Base-by-base conservation (phyloP, 2,113 vertebrate species). In the Poeciliopsis prolifica region DNA sequence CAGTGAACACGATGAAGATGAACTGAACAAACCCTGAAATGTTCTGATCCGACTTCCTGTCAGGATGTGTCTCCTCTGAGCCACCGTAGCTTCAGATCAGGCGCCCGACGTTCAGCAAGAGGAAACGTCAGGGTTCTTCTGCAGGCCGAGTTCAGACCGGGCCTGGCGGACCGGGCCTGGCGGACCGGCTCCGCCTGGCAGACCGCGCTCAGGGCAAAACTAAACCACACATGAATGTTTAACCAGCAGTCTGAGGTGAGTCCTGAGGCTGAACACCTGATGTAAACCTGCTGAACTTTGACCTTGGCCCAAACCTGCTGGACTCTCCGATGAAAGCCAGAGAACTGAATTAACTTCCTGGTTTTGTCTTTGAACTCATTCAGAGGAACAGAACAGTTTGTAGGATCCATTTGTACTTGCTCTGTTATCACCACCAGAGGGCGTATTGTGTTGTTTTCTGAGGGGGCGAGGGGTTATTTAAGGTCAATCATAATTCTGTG, bases 221-320 rank as follows among this genome's bases (percentile, higher is more conserved):
- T 88, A 81, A 88, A 88, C 65, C 22, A 22, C 13, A 17, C 74
- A 84, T 87, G 48, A 82, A 86, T 82, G 5, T 76, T 84, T 87
- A 80, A 87, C 79, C 4, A 29, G 26, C 0, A 40, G 81, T 85
- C 81, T 29, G 29, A 29, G 29, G 29, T 29, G 29, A 29, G 29
- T 29, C 29, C 29, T n/a, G 76, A 74, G 85, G 87, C 77, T 0
- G 10, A 37, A 37, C 10, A 35, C 35, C 10, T 37, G 35, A 37
- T 37, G 35, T 37, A 22, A 24, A 44, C 14, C 42, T 44, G 42
- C 42, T 44, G 42, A 17, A 54, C 51, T 24, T 54, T 37, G 35
- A 11, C 15, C 42, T 15, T 14, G 4, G 44, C 1, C 44, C 12
- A 19, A 48, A 15, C 44, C 44, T 44, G 42, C 42, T 17, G 42